phyloP scores from a whole-genome alignment of 2,797 vertebrate species.

The Sphenopsis melanotis region DNA sequence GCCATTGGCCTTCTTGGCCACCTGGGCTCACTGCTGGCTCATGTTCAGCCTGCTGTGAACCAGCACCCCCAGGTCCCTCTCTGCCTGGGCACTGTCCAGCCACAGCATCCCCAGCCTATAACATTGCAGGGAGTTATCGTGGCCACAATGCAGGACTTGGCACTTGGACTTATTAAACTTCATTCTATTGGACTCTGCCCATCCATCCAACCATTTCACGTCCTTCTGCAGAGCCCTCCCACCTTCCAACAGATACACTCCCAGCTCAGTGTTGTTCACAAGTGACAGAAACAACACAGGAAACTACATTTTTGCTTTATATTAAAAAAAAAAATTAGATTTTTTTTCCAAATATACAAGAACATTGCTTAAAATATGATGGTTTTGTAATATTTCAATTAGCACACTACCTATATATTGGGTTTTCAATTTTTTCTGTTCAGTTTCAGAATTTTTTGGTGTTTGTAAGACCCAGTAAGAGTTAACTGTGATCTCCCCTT shows the following conservation, averaged over 20 bases:
- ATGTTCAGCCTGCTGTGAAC: rapidly evolving
- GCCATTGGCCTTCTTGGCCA: neutral
- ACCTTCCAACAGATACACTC: neutral
- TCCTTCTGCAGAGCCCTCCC: neutral
- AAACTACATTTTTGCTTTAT: neutral
- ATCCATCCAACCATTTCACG: rapidly evolving
- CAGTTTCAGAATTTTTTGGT: neutral
- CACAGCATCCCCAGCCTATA: neutral
- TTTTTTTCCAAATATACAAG: neutral
- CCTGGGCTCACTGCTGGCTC: neutral
- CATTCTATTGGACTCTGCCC: neutral
- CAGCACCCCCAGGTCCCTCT: neutral
- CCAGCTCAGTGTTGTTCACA: neutral
- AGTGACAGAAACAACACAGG: neutral
- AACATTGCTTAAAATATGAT: neutral
- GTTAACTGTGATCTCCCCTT: neutral
- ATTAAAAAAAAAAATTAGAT: neutral
- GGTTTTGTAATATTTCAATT: neutral
- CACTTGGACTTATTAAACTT: neutral
- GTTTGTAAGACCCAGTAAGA: neutral
- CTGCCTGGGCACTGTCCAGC: neutral
- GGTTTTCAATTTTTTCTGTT: neutral
- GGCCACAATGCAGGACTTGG: neutral
- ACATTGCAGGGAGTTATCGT: neutral
- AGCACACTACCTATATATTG: neutral